Conservation (phyloP, 2,888 invertebrate genomes). For the Callimorpha dominula region DNA sequence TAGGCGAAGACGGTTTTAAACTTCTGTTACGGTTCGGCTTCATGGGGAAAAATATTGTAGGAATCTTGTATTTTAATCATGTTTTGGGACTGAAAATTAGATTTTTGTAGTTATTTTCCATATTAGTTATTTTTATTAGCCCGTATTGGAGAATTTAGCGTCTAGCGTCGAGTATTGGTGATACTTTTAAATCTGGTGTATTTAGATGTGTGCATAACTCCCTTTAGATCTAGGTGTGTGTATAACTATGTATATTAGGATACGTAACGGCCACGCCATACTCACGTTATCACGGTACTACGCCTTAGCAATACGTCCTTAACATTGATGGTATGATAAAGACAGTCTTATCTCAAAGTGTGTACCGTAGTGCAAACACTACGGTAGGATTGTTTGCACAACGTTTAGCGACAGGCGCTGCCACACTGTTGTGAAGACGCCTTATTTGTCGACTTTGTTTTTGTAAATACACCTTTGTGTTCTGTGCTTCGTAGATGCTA, state of each 20-base stretch:
- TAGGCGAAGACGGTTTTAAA: not conserved
- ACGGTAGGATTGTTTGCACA: slow-evolving; percentile 6
- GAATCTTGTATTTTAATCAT: no score
- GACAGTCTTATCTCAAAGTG: slow-evolving; percentile 1
- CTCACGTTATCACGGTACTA: not conserved
- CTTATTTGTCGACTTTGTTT: not conserved
- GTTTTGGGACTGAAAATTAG: no score
- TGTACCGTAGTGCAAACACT: not conserved
- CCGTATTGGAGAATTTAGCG: no score
- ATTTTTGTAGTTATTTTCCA: no score
- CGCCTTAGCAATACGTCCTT: slow-evolving; percentile 5
- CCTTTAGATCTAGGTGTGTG: no score
- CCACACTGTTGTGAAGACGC: not conserved
- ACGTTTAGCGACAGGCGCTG: slow-evolving; percentile 17
- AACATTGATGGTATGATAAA: slow-evolving; percentile 8
- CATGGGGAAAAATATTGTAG: no score
- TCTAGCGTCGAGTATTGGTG: no score
- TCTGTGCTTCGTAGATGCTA: not conserved
- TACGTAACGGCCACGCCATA: not conserved
- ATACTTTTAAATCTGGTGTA: no score
- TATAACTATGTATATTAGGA: no score
- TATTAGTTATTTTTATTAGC: no score
- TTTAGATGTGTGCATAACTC: no score
- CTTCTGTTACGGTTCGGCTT: no score
- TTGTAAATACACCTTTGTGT: not conserved